Conservation (phyloP, 2,113 vertebrate species). For the Suncus etruscus region DNA sequence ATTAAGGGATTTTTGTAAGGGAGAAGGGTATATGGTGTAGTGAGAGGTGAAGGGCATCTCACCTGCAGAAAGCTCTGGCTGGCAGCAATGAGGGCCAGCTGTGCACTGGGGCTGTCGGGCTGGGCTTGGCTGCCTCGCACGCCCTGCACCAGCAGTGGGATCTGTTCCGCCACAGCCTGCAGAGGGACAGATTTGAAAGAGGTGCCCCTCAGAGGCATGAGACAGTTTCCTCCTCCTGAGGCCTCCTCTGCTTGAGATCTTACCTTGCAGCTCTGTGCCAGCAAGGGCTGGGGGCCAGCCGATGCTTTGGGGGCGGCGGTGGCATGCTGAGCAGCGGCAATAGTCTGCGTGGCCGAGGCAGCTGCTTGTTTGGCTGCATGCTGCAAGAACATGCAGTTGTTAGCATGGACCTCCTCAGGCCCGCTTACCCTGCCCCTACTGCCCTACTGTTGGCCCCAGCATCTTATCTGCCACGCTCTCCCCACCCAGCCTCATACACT, state of each 20-base stretch:
- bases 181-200: neutral
- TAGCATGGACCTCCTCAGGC: neutral
- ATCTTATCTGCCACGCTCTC: neutral
- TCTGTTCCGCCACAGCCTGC: constrained; percentile 97
- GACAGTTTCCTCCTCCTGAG: too few species aligned
- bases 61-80: constrained; percentile 99
- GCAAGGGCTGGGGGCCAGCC: constrained; percentile 94
- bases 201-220: too few species aligned
- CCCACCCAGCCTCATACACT: neutral
- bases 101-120: constrained; percentile 96
- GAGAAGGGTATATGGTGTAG: constrained; percentile 12
- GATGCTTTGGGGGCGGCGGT: constrained; percentile 95
- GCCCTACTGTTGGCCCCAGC: rapidly evolving
- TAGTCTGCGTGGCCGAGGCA: constrained; percentile 96
- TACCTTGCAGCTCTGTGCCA: constrained; percentile 98
- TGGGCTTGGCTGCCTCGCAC: constrained; percentile 97
- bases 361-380: constrained; percentile 96
- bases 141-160: constrained; percentile 96
- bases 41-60: constrained; percentile 26
- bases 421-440: neutral
- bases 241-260: constrained; percentile 23
- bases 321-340: constrained; percentile 94
- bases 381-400: constrained; percentile 80
- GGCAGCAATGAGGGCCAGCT: constrained; percentile 95
- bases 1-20: neutral